phyloP scores from a whole-genome alignment of 2,113 vertebrate genomes.

The Plotosus lineatus region DNA sequence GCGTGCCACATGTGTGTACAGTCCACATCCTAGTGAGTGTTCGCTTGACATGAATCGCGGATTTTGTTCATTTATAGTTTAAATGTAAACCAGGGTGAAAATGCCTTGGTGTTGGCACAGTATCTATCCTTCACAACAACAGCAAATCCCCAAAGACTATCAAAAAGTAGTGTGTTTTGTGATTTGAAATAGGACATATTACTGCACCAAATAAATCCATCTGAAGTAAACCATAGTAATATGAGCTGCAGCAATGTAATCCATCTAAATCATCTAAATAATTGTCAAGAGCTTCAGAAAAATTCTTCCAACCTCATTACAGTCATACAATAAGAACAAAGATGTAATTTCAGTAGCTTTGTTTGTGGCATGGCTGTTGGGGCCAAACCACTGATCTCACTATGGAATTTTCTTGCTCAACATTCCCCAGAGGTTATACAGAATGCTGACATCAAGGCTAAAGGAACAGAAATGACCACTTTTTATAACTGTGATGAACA shows the following conservation, averaged over 20 bases:
- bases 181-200: not conserved
- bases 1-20: conserved; percentile 27
- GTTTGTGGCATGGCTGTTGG: not conserved
- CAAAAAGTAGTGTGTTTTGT: not conserved
- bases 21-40: conserved; percentile 42
- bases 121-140: not conserved
- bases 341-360: too few species aligned
- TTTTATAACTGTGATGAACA: too few species aligned
- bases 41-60: conserved; percentile 51
- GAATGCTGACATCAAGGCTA: not conserved
- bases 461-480: not conserved
- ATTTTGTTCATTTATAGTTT: conserved; percentile 44
- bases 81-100: conserved; percentile 34
- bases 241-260: not conserved
- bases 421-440: not conserved
- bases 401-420: not conserved
- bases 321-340: too few species aligned
- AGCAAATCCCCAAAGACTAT: not conserved
- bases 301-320: not conserved
- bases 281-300: not conserved
- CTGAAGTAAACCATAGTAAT: not conserved
- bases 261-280: not conserved
- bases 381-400: not conserved
- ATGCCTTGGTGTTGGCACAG: not conserved
- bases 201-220: not conserved